Percentiles rank a stretch among this genome's conserved stretches.
Conservation (phyloP, 1,140 invertebrate genomes). For the Lepidostoma basale region DNA sequence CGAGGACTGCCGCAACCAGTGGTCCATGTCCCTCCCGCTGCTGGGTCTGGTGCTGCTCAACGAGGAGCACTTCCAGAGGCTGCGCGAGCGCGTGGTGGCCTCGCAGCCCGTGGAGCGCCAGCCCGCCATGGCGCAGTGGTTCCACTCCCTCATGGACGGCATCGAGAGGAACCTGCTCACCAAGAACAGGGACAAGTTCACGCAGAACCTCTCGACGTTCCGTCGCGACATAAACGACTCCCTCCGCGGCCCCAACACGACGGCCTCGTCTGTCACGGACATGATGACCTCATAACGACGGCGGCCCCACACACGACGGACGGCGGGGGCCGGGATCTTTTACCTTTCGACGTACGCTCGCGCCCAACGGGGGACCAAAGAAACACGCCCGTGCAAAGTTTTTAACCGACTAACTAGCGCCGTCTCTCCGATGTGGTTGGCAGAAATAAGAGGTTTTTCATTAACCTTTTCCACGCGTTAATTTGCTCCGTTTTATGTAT, state of each 20-base stretch:
- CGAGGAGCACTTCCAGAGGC: slow-evolving; percentile 78
- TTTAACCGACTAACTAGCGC: not conserved
- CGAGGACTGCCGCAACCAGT: slow-evolving; percentile 98
- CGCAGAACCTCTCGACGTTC: slow-evolving; percentile 96
- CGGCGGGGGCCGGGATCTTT: not conserved
- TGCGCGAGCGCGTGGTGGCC: slow-evolving; percentile 87
- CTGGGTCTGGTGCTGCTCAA: slow-evolving; percentile 95
- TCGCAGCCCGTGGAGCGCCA: slow-evolving; percentile 92
- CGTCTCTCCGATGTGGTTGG: not conserved
- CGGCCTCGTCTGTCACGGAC: slow-evolving; percentile 69
- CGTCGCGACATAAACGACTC: slow-evolving; percentile 95
- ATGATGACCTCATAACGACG: slow-evolving; percentile 77
- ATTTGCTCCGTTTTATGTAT: no score
- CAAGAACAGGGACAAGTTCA: slow-evolving; percentile 98
- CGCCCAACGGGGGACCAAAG: not conserved
- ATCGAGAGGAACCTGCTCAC: slow-evolving; percentile 94
- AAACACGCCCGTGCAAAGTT: not conserved
- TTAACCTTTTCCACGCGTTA: no score
- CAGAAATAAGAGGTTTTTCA: not conserved
- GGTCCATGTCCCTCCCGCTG: slow-evolving; percentile 97
- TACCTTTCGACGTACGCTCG: not conserved
- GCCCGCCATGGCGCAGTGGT: slow-evolving; percentile 90
- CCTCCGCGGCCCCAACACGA: slow-evolving; percentile 81
- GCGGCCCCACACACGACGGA: not conserved
- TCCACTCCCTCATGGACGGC: slow-evolving; percentile 94